These are phyloP conservation scores for Mobula hypostoma DNA, from an alignment of 2,113 vertebrate genomes.

Conservation along the genomic window DNA sequence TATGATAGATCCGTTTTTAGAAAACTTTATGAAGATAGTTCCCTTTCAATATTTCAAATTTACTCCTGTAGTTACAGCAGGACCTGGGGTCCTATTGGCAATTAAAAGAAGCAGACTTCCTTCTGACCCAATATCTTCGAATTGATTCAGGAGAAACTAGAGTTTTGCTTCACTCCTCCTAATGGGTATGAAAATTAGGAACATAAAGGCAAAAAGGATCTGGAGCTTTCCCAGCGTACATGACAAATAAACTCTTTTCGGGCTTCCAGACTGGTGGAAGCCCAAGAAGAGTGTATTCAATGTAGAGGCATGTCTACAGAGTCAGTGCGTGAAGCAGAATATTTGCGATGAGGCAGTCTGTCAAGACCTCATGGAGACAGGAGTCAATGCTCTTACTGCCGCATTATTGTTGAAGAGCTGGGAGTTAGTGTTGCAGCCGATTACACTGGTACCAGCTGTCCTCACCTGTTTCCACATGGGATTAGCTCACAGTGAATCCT, in stretches of 20 bases:
- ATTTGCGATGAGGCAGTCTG: not conserved
- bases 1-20: not conserved
- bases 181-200: not conserved
- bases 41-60: not conserved
- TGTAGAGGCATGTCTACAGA: not conserved
- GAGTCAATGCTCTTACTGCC: not conserved
- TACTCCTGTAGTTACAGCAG: not conserved
- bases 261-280: too few species aligned
- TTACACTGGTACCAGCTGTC: not conserved
- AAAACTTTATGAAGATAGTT: not conserved
- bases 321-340: not conserved
- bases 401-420: not conserved
- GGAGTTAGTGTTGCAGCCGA: not conserved
- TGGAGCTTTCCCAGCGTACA: too few species aligned
- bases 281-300: not conserved
- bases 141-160: not conserved
- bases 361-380: not conserved
- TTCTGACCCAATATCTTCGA: too few species aligned
- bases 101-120: too few species aligned
- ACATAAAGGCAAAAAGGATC: too few species aligned
- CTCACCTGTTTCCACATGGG: not conserved
- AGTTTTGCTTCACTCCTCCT: not conserved
- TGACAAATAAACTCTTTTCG: too few species aligned
- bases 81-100: too few species aligned
- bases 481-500: not conserved